Evolutionary conservation across 2,888 invertebrate species (phyloP).

Genomic region (Acholoe squamosa): DNA sequence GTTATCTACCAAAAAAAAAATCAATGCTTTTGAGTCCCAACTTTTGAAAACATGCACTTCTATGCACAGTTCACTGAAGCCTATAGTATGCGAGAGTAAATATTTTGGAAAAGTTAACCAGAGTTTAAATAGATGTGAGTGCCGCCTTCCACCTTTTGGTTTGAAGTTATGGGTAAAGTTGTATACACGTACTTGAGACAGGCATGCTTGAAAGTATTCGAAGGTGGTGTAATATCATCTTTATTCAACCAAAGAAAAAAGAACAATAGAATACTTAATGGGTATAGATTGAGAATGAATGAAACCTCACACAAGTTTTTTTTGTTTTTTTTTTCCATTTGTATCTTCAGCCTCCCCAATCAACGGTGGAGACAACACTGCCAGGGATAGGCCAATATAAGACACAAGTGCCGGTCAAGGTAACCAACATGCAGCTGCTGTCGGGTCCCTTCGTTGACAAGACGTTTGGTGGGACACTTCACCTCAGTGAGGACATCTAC

Average conservation of each 20-base stretch:
- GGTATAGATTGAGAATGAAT: not conserved
- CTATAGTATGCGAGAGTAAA: too few relatives aligned
- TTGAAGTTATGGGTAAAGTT: too few relatives aligned
- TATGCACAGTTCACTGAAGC: too few relatives aligned
- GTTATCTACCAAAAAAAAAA: too few relatives aligned
- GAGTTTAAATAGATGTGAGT: too few relatives aligned
- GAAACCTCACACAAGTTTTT: not conserved
- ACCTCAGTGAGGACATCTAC: conserved; percentile 65
- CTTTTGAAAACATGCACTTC: too few relatives aligned
- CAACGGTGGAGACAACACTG: conserved; percentile 74
- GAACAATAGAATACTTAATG: not conserved
- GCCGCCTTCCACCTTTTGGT: too few relatives aligned
- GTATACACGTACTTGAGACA: too few relatives aligned
- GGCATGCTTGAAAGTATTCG: too few relatives aligned
- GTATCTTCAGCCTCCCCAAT: conserved; percentile 54
- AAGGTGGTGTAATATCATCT: not conserved
- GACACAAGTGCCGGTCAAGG: conserved; percentile 80
- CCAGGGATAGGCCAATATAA: conserved; percentile 80
- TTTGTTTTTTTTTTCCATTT: not conserved
- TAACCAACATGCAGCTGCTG: conserved; percentile 81
- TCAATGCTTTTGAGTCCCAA: too few relatives aligned
- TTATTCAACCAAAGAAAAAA: not conserved
- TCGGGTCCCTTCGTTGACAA: conserved; percentile 69
- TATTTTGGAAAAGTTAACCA: too few relatives aligned
- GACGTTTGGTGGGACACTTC: conserved; percentile 64